Evolutionary conservation across 2,797 vertebrate species (phyloP).

Genomic region (Pipistrellus pipistrellus): DNA sequence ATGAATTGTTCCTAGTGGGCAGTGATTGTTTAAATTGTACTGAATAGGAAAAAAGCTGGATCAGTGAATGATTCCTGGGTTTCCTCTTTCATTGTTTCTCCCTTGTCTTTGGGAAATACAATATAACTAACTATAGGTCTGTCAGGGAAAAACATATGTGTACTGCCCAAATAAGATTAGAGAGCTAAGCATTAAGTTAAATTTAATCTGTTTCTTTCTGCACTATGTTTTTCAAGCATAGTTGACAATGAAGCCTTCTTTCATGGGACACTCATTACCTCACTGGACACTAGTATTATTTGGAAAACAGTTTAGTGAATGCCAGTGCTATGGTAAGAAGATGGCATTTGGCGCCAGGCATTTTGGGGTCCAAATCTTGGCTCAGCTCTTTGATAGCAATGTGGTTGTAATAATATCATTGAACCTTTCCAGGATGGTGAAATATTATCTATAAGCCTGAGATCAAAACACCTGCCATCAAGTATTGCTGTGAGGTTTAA

Average conservation of each 20-base stretch:
- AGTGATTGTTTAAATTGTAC: not conserved
- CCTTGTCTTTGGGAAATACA: not conserved
- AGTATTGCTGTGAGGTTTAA: not conserved
- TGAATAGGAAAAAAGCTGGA: not conserved
- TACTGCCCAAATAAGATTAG: not conserved
- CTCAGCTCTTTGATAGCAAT: not conserved
- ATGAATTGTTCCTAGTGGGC: not conserved
- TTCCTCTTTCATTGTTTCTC: not conserved
- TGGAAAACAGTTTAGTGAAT: conserved; percentile 19
- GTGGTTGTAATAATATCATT: not conserved
- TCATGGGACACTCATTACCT: not conserved
- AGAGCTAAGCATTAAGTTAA: conserved; percentile 24
- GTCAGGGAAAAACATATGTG: not conserved
- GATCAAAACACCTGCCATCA: conserved; percentile 35
- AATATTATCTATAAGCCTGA: conserved; percentile 35
- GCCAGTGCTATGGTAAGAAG: not conserved
- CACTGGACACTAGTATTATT: not conserved
- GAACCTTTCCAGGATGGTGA: not conserved
- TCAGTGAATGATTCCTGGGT: not conserved
- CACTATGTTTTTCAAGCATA: conserved; percentile 4
- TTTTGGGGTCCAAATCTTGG: not conserved
- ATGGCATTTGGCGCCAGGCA: not conserved
- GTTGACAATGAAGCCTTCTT: not conserved
- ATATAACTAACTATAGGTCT: not conserved
- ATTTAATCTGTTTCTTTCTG: conserved; percentile 1